A percentile compares a stretch with the other conserved stretches of the same genome.
Evolutionary conservation across 2,113 vertebrate species (phyloP).

Genomic region (Sterrhoptilus dennistouni): DNA sequence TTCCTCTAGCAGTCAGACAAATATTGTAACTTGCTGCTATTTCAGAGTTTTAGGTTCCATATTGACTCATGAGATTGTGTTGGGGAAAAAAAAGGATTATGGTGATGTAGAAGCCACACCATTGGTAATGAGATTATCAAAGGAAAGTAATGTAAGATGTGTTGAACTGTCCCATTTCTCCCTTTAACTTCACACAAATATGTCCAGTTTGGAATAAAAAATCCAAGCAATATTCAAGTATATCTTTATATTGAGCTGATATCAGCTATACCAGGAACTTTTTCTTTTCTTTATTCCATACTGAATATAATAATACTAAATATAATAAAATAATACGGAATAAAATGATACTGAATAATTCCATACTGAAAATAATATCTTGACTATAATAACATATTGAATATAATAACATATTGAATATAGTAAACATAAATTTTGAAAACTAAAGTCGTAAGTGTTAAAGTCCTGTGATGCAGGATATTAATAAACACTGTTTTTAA

Average conservation of each 20-base stretch:
- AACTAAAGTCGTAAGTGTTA: not conserved
- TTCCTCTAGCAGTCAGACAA: not conserved
- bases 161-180: not conserved
- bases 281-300: slow-evolving; percentile 1
- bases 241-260: not conserved
- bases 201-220: not conserved
- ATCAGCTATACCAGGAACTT: not conserved
- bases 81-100: not conserved
- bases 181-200: not conserved
- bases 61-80: not conserved
- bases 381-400: not conserved
- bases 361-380: not conserved
- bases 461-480: not conserved
- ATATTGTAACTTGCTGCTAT: not conserved
- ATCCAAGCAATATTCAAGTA: not conserved
- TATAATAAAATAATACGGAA: not conserved
- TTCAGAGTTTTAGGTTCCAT: not conserved
- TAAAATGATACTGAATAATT: not conserved
- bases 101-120: not conserved
- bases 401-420: not conserved
- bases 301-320: not conserved
- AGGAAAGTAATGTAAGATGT: not conserved
- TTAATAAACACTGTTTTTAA: not conserved
- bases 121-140: not conserved
- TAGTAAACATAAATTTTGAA: not conserved